Evolutionary conservation across 92 coral and sea anemone genomes (phyloP).

Genomic region (Montipora capitata): DNA sequence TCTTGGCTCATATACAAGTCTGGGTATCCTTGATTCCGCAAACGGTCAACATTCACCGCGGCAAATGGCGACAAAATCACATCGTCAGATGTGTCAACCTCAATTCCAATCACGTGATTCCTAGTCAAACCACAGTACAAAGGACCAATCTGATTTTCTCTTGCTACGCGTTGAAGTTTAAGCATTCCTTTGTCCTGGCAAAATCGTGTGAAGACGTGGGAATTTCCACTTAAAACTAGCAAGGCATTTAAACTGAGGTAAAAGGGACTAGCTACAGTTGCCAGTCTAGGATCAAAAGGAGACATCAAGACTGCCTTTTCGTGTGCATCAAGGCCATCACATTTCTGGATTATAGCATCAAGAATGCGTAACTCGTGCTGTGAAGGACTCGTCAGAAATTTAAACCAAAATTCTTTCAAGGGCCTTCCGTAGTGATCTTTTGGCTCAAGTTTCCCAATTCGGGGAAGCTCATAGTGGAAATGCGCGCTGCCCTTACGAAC

Average conservation of each 20-base stretch:
- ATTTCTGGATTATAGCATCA: neutral
- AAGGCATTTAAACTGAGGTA: no score
- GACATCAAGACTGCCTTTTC: neutral
- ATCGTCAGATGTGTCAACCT: neutral
- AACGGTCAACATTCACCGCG: no score
- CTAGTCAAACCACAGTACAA: neutral
- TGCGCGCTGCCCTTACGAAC: neutral
- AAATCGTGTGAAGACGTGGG: neutral
- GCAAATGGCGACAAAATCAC: neutral
- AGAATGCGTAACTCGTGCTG: neutral
- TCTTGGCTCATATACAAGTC: neutral
- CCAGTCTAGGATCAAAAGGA: neutral
- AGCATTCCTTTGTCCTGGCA: neutral
- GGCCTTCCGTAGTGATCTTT: neutral
- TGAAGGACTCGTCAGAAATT: neutral
- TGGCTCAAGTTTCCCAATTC: neutral
- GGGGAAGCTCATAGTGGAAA: neutral
- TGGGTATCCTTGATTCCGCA: no score
- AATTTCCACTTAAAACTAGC: neutral
- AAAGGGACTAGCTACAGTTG: neutral
- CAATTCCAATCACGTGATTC: neutral
- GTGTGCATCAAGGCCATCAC: neutral
- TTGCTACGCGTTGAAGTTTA: neutral
- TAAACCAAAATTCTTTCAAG: neutral
- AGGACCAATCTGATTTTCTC: neutral